phyloP scores from a whole-genome alignment of 2,797 vertebrate species.

The Pachyuromys duprasi region DNA sequence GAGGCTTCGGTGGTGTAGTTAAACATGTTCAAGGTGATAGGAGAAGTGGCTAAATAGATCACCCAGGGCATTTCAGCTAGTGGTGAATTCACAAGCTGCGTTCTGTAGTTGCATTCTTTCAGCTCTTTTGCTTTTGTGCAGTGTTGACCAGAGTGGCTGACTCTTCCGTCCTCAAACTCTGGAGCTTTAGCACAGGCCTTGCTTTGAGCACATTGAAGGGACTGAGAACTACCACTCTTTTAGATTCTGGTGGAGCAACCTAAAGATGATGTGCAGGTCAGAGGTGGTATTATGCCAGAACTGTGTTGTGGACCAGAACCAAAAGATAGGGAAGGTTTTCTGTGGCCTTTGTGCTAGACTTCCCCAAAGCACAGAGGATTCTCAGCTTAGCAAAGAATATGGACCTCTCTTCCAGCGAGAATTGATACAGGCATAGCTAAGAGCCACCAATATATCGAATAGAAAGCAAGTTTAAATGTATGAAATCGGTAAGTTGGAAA shows the following conservation, averaged over 20 bases:
- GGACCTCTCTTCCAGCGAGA: conserved; percentile 43
- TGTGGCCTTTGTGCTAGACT: not conserved
- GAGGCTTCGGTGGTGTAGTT: not conserved
- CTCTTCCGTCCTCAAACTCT: not conserved
- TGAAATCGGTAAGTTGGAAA: conserved; percentile 43
- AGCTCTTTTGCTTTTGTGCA: not conserved
- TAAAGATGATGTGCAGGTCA: not conserved
- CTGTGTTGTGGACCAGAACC: not conserved
- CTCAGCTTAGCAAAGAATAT: not conserved
- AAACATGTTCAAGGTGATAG: conserved; percentile 1
- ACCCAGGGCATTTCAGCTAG: not conserved
- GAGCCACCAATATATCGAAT: not conserved
- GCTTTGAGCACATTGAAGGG: not conserved
- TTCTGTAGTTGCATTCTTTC: not conserved
- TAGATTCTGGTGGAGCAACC: not conserved
- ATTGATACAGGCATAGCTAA: not conserved
- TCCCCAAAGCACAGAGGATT: not conserved
- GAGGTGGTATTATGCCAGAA: not conserved
- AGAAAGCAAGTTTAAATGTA: not conserved
- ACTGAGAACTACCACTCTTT: not conserved
- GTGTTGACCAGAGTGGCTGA: not conserved
- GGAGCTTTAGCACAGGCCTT: too few relatives aligned
- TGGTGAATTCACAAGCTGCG: not conserved
- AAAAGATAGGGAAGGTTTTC: not conserved
- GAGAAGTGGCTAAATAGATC: not conserved